phyloP scores from a whole-genome alignment of 2,888 invertebrate genomes.

The Choreutis nemorana region DNA sequence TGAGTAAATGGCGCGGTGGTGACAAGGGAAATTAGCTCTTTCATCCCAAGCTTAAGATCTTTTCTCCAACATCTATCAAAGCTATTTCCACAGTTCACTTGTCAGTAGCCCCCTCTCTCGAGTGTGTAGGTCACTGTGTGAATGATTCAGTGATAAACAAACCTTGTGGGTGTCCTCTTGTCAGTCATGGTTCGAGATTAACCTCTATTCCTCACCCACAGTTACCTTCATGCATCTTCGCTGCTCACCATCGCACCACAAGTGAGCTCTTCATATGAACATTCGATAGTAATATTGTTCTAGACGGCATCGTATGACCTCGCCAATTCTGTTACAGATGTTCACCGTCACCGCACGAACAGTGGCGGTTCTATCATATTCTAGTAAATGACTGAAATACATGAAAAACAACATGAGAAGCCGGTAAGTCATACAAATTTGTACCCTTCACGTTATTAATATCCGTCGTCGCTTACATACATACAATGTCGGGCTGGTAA shows the following conservation, averaged over 20 bases:
- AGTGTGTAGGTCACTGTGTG: conserved; percentile 19
- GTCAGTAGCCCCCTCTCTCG: conserved; percentile 16
- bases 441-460: no score
- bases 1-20: no score
- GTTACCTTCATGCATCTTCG: conserved; percentile 52
- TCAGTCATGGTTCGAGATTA: conserved; percentile 40
- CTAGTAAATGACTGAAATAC: conserved; percentile 64
- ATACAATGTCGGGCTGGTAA: no score
- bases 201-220: conserved; percentile 31
- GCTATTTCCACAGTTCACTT: no score
- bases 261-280: conserved; percentile 28
- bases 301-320: conserved; percentile 40
- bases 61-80: no score
- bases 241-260: conserved; percentile 40
- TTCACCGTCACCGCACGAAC: conserved; percentile 56
- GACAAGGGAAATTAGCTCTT: no score
- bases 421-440: no score
- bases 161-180: conserved; percentile 37
- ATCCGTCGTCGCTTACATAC: no score
- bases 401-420: conserved; percentile 44
- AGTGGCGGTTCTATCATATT: conserved; percentile 61
- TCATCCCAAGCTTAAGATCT: no score
- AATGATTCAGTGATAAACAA: conserved; percentile 47
- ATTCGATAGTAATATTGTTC: conserved; percentile 7
- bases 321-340: conserved; percentile 53